Percentiles rank a stretch among this genome's conserved stretches.
These are phyloP conservation scores for Philereme transversata DNA, from an alignment of 2,888 invertebrate species.

Conservation along the genomic window DNA sequence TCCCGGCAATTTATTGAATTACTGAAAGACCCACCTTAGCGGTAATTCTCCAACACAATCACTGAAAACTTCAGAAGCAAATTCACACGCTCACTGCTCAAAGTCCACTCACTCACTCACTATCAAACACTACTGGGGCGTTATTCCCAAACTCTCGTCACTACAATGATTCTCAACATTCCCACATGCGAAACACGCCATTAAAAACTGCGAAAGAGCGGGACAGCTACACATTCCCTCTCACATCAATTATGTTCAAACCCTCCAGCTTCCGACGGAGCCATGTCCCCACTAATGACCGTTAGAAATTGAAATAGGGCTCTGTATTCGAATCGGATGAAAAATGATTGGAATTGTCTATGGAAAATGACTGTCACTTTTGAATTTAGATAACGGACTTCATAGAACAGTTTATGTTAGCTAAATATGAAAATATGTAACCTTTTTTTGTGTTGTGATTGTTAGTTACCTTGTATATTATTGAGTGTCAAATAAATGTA, in stretches of 20 bases:
- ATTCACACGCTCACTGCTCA: slow-evolving; percentile 7
- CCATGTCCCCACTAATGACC: slow-evolving; percentile 34
- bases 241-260: slow-evolving; percentile 34
- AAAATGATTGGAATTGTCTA: slow-evolving; percentile 34
- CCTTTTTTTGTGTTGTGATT: no score
- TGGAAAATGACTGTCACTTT: slow-evolving; percentile 25
- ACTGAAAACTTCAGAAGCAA: slow-evolving; percentile 7
- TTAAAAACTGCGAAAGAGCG: slow-evolving; percentile 25
- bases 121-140: slow-evolving; percentile 12
- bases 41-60: neutral
- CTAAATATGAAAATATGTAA: no score
- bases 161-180: slow-evolving; percentile 23
- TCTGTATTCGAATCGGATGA: slow-evolving; percentile 31
- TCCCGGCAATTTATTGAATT: no score
- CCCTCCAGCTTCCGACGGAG: slow-evolving; percentile 34
- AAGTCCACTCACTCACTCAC: neutral
- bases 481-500: no score
- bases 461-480: no score
- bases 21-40: no score
- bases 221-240: slow-evolving; percentile 26
- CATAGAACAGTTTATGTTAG: neutral
- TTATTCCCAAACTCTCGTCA: slow-evolving; percentile 14
- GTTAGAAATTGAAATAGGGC: slow-evolving; percentile 36
- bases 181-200: slow-evolving; percentile 25
- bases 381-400: neutral